Evolutionary conservation across 2,888 invertebrate genomes (phyloP).

Genomic region (Drosophila atripex): DNA sequence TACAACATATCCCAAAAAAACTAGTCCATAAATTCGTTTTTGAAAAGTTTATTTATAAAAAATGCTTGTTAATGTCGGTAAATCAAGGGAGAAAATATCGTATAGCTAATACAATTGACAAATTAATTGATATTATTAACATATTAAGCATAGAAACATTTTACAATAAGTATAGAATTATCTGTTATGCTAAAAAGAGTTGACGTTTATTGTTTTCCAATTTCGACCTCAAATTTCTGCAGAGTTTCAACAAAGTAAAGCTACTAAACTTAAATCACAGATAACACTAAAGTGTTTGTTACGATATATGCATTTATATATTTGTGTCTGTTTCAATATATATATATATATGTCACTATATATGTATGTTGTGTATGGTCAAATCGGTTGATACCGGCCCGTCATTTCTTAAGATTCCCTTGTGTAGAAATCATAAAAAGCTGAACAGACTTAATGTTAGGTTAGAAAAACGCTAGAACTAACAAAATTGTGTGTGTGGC

Average conservation of each 20-base stretch:
- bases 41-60: slow-evolving; percentile 73
- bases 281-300: slow-evolving; percentile 81
- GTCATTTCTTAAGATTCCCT: slow-evolving; percentile 12
- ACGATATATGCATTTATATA: slow-evolving; percentile 62
- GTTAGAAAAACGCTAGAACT: slow-evolving; percentile 68
- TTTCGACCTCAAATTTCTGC: slow-evolving; percentile 40
- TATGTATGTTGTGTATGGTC: slow-evolving; percentile 35
- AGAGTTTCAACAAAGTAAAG: slow-evolving; percentile 78
- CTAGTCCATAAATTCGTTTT: slow-evolving; percentile 31
- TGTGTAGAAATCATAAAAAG: slow-evolving; percentile 58
- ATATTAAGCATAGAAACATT: slow-evolving; percentile 54
- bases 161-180: slow-evolving; percentile 42
- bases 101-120: slow-evolving; percentile 58
- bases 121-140: slow-evolving; percentile 61
- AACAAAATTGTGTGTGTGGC: slow-evolving; percentile 49
- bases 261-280: slow-evolving; percentile 84
- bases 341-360: slow-evolving; percentile 34
- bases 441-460: slow-evolving; percentile 64
- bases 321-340: slow-evolving; percentile 41
- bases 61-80: slow-evolving; percentile 66
- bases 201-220: slow-evolving; percentile 44
- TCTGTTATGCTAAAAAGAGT: slow-evolving; percentile 47
- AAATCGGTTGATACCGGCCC: slow-evolving; percentile 41
- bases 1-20: neutral
- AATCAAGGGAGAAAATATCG: slow-evolving; percentile 43